These are phyloP conservation scores for Gymnoscopelus microlampas DNA, from an alignment of 2,797 vertebrate genomes.

Conservation along the genomic window DNA sequence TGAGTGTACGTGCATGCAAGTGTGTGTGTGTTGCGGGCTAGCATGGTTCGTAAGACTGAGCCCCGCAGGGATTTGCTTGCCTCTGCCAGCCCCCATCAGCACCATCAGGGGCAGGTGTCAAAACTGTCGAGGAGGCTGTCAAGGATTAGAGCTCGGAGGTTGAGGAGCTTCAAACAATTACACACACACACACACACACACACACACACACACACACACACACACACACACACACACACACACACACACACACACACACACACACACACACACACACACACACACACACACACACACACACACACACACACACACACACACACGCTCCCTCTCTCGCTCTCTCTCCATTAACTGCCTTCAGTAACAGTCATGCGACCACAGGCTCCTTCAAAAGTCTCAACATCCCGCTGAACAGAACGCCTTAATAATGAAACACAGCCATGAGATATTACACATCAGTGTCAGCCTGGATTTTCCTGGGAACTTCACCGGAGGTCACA, in stretches of 20 bases:
- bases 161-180: constrained; percentile 43
- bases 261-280: constrained; percentile 15
- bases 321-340: neutral
- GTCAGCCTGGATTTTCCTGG: constrained; percentile 51
- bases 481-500: constrained; percentile 26
- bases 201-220: neutral
- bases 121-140: constrained; percentile 54
- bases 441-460: constrained; percentile 63
- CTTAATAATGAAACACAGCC: constrained; percentile 60
- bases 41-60: constrained; percentile 24
- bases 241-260: too few relatives aligned
- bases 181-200: constrained; percentile 20
- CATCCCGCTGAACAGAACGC: constrained; percentile 22
- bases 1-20: constrained; percentile 1
- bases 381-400: constrained; percentile 32
- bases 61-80: constrained; percentile 30
- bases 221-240: neutral
- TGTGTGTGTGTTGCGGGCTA: neutral
- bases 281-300: constrained; percentile 8
- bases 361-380: constrained; percentile 34
- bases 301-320: constrained; percentile 14
- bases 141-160: constrained; percentile 57
- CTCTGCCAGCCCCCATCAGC: constrained; percentile 29
- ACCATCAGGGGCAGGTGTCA: constrained; percentile 32
- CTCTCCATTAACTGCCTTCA: constrained; percentile 40